Base-by-base conservation (phyloP, 2,888 invertebrate genomes). In the Cephonodes hylas region DNA sequence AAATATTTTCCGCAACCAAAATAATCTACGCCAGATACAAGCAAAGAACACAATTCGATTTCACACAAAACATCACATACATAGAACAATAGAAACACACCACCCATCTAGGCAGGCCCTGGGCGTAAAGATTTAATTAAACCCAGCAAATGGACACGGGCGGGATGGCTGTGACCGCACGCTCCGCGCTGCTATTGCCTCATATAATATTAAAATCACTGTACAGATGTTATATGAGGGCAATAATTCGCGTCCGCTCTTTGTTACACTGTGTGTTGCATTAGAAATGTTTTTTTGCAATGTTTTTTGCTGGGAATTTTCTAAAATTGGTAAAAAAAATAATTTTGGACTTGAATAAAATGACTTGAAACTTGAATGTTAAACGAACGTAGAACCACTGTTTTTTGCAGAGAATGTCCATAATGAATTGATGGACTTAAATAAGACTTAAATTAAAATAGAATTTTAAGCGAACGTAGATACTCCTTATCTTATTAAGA, bases 121-220 rank as follows among this genome's bases (percentile, higher is more conserved):
- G 53, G 8, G 15, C 31, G 53, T 53, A 31, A 53, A 53, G 53
- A 53, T 53, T 53, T 53, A 53, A 53, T 53, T 53, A 53, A 53
- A 53, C 18, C 31, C 8, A 10, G 38, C 27, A 53, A 53, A 53
- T 53, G 53, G 53, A 53, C 53, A 53, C 10, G n/a, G n/a, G 38
- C 38, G 38, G n/a, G 13, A 44, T 6, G 27, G 27, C 31, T 31
- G 27, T 8, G 53, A 31, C 53, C 53, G 27, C 53, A 18, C 53
- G 27, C 53, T 18, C n/a, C 38, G 38, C n/a, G 10, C 10, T n/a
- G n/a, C n/a, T n/a, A n/a, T n/a, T n/a, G 38, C 38, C 53, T 31
- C 48, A 48, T 48, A 27, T 48, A 48, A 53, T 53, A 53, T 31
- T 53, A 53, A 53, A 53, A 53, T 53, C 53, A 27, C 25, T 53